A percentile compares a stretch with the other conserved stretches of the same genome.
phyloP scores from a whole-genome alignment of 23 tunicate species.

The Styela plicata region DNA sequence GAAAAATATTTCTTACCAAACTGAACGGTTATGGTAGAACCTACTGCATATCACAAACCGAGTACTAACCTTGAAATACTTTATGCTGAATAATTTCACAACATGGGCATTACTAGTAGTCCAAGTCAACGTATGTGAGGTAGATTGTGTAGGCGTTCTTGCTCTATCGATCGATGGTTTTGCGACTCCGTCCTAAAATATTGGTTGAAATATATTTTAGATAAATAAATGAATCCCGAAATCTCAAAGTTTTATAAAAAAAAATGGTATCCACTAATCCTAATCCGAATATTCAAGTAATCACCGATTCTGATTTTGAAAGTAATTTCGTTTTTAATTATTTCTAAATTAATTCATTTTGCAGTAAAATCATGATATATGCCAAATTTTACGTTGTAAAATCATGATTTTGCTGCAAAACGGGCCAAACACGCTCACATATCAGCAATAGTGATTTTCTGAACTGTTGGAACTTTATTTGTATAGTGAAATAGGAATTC shows the following conservation, averaged over 20 bases:
- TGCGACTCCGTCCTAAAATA: constrained; percentile 7
- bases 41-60: neutral
- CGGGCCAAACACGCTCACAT: neutral
- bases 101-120: neutral
- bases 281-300: too few relatives aligned
- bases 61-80: constrained; percentile 24
- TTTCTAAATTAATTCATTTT: too few relatives aligned
- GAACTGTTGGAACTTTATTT: neutral
- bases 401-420: too few relatives aligned
- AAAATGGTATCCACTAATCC: too few relatives aligned
- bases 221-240: too few relatives aligned
- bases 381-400: too few relatives aligned
- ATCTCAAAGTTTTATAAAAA: too few relatives aligned
- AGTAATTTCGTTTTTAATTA: too few relatives aligned
- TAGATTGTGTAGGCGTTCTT: constrained; percentile 5
- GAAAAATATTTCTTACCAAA: too few relatives aligned
- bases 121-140: constrained; percentile 13
- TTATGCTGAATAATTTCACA: constrained; percentile 24
- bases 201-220: neutral
- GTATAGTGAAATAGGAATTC: neutral
- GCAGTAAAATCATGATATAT: too few relatives aligned
- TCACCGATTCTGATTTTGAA: too few relatives aligned
- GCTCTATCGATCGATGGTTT: neutral
- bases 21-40: too few relatives aligned
- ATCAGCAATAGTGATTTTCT: neutral